Evolutionary conservation across 1,140 invertebrate genomes (phyloP).

Genomic region (Andricus grossulariae): DNA sequence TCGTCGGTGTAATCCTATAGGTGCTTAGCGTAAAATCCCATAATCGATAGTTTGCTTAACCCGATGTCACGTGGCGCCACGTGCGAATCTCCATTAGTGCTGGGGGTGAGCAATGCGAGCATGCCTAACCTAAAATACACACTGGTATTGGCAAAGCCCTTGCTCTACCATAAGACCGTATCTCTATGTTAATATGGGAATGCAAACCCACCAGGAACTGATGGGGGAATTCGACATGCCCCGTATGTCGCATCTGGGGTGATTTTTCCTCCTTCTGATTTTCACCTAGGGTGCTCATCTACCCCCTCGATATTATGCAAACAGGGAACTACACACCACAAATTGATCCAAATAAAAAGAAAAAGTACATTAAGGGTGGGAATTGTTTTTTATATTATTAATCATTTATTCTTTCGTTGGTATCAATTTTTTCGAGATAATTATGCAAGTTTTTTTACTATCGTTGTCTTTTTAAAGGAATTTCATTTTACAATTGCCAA

Average conservation of each 20-base stretch:
- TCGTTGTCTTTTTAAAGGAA: too few species aligned
- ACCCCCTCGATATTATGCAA: conserved; percentile 14
- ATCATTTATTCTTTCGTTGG: not conserved
- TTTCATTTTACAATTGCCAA: too few species aligned
- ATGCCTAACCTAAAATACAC: conserved; percentile 50
- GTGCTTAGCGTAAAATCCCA: conserved; percentile 75
- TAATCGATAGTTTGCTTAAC: conserved; percentile 76
- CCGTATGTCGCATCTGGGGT: conserved; percentile 57
- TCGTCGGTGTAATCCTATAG: conserved; percentile 73
- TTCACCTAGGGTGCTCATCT: conserved; percentile 42
- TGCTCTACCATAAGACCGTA: conserved; percentile 60
- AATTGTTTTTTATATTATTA: conserved; percentile 5
- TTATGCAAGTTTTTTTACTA: not conserved
- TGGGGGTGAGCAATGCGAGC: conserved; percentile 42
- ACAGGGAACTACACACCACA: conserved; percentile 17
- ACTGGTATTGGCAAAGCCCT: conserved; percentile 50
- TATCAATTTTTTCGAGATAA: not conserved
- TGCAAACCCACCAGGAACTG: conserved; percentile 59
- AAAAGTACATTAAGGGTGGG: not conserved
- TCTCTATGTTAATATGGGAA: conserved; percentile 74
- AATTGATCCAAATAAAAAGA: conserved; percentile 26
- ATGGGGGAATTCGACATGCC: conserved; percentile 71
- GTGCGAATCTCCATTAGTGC: conserved; percentile 70
- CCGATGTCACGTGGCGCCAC: conserved; percentile 72
- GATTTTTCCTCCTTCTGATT: conserved; percentile 46